Base-by-base conservation (phyloP, 2,888 invertebrate genomes). In the Stenotaenia linearis region DNA sequence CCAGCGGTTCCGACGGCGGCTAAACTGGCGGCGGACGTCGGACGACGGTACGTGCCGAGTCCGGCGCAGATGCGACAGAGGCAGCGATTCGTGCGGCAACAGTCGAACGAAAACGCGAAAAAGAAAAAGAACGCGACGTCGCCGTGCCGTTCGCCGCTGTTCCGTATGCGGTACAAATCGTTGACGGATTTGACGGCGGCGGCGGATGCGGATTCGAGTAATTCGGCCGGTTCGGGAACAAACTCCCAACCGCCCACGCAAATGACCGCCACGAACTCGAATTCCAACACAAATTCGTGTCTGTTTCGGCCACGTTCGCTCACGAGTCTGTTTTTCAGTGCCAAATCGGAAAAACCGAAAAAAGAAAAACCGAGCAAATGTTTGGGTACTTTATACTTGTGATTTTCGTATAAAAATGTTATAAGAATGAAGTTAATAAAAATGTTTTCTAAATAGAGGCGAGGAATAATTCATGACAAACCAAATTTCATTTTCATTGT, bases 281-380 rank as follows among this genome's bases (percentile, higher is more conserved):
- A 80, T 81, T 74, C 79, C 78, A 78, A 25, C 7, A 1, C 75
- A 12, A 28, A 75, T 18, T 6, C 12, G 4, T 9, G 92, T 84
- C 86, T 95, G 81, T 93, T 93, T 84, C 90, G 95, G 85, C 95
- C 95, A 78, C 91, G 94, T 83, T 94, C 94, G 81, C 88, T 95
- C 85, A 94, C 94, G 81, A 95, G 95, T 88, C 89, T 95, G 84
- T 94, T 95, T 82, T 84, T 83, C 82, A 84, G 83, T 61, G 56
- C 80, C 40, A 81, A 82, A 61, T 80, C 79, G 50, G 61, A 83
- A 85, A 86, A 82, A 81, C 83, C 82, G 83, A 86, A 84, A 84
- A 88, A 85, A 83, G 86, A 84, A 84, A 88, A 85, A 83, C 84
- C 86, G 83, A 82, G 10, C 88, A 89, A 89, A 84, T 87, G 89